These are phyloP conservation scores for Drosophila azteca DNA, from an alignment of 1,140 invertebrate genomes.

Conservation along the genomic window DNA sequence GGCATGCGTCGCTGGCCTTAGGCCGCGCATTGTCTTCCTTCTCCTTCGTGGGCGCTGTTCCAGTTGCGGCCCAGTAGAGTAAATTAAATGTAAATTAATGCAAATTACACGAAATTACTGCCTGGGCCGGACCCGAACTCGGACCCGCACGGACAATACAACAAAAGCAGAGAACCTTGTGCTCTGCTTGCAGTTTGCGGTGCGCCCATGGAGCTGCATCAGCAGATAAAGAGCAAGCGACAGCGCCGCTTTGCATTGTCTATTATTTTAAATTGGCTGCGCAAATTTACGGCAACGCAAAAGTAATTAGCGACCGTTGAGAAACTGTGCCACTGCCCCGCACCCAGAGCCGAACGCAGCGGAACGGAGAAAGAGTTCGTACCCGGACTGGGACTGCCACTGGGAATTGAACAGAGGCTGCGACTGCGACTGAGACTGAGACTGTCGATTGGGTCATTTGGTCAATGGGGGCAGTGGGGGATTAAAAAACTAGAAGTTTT, in stretches of 20 bases:
- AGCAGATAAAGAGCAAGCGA: slow-evolving; percentile 65
- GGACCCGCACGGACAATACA: slow-evolving; percentile 51
- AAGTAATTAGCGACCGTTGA: slow-evolving; percentile 72
- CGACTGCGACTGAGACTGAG: slow-evolving; percentile 8
- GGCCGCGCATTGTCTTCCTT: slow-evolving; percentile 42
- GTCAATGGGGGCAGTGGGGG: slow-evolving; percentile 8
- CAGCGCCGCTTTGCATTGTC: slow-evolving; percentile 61
- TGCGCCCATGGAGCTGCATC: slow-evolving; percentile 51
- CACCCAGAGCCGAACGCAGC: neutral
- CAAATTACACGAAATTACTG: slow-evolving; percentile 76
- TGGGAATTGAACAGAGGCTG: neutral
- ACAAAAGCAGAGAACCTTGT: slow-evolving; percentile 26
- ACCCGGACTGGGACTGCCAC: neutral
- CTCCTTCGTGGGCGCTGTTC: slow-evolving; percentile 1
- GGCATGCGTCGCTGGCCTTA: slow-evolving; percentile 57
- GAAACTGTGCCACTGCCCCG: slow-evolving; percentile 58
- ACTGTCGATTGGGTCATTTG: neutral
- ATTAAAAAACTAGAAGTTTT: neutral
- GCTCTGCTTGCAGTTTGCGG: slow-evolving; percentile 22
- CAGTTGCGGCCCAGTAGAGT: slow-evolving; percentile 16
- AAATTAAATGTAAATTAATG: slow-evolving; percentile 82
- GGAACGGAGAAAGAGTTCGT: slow-evolving; percentile 6
- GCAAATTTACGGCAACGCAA: slow-evolving; percentile 76
- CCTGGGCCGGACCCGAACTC: neutral
- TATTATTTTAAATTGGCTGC: slow-evolving; percentile 79